Base-by-base conservation (phyloP, 2,797 vertebrate genomes). In the Taeniopygia guttata region DNA sequence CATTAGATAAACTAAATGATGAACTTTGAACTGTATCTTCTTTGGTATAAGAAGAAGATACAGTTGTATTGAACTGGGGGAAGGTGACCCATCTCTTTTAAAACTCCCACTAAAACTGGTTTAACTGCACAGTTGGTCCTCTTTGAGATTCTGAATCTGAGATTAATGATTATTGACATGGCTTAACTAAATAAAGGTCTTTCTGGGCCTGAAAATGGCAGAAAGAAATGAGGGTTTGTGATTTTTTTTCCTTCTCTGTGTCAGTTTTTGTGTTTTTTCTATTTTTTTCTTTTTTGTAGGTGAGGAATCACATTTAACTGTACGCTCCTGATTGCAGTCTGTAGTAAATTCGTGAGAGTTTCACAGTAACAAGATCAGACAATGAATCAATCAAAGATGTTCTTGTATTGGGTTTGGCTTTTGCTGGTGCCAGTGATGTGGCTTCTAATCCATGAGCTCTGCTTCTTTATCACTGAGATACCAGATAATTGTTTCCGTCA, bases 401-500 rank as follows among this genome's bases (percentile, higher is more conserved):
- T 90, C 58, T 69, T 82, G 40, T 34, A 14, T 52, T 91, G 25
- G 60, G 43, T 79, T 94, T 92, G 82, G 32, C 58, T 90, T 77
- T 79, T 85, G 49, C 43, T 78, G 36, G 69, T 84, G 63, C 67
- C 63, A 58, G 32, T 40, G 62, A 52, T 81, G 74, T 63, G 80
- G 60, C 79, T 91, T 94, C 68, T 92, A 70, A 81, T 84, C 54
- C 58, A 86, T 59, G 73, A 59, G 40, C 55, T 91, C 72, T 91
- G 38, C 58, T 89, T 52, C 54, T 86, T 78, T 85, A 56, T 88
- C 69, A 68, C 54, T 2, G 20, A 91, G 27, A 68, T 78, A 69
- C 29, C 82, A 88, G 87, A 58, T 93, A 94, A 90, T 90, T 83
- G 54, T 78, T 93, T 91, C 62, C 93, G 66, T 43, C 58, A 86